Evolutionary conservation across 1,140 invertebrate genomes (phyloP), one percentile per base, ranked within the genome.

Genomic region (Drosophila santomea): DNA sequence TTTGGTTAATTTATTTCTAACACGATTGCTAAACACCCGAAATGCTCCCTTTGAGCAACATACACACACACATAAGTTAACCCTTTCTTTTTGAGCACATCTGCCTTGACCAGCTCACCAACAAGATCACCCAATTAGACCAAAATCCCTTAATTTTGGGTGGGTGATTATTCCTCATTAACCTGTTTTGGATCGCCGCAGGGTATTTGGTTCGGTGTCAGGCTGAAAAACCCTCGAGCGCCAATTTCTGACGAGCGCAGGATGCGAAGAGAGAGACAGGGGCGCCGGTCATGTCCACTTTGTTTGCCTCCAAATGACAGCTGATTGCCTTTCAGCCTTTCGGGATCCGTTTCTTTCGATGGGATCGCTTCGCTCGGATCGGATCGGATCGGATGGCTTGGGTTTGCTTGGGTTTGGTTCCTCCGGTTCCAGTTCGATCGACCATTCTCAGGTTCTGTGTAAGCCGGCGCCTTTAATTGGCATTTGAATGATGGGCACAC

Each of bases 401-500:
- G 11, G 36, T 43, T 28, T 17, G 43, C 20, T 4, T 63, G 10
- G 17, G 43, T 44, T 36, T 32, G 61, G 43, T 45, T 38, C 3
- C 47, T 73, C 2, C 38, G 25, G 8, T 66, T 25, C 17, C 41
- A 32, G 50, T 20, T 39, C 44, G 55, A 61, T 59, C 58, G 63
- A 25, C 43, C 45, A 62, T 83, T 86, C 82, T 86, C 83, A 88
- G 84, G 76, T 80, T 88, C 62, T 84, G 84, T 80, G 73, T 84
- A 88, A 67, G 84, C 80, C 84, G 84, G 84, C 84, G 80, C 84
- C 84, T 89, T 89, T 89, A 89, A 89, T 89, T 89, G 84, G 84
- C 84, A 89, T 89, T 89, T 89, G 84, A 89, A 89, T 89, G 84
- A 89, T 89, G 84, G 84, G 84, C 80, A 89, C 83, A 86, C 83